Conservation (phyloP, 2,888 invertebrate species). For the Apodemia mormo region DNA sequence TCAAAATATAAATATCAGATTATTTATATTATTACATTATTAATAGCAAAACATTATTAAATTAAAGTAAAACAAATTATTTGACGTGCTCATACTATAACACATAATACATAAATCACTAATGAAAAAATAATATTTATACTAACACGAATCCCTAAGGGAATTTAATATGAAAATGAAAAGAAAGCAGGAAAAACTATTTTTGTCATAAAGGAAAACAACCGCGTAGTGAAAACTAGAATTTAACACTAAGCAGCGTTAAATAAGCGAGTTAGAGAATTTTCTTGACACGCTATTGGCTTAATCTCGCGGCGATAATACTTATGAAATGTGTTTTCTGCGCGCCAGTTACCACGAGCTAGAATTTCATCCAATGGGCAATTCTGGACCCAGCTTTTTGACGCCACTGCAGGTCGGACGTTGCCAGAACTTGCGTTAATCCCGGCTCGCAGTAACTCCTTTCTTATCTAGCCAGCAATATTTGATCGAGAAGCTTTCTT, state of each 20-base stretch:
- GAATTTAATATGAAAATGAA: no score
- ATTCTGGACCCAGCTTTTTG: conserved; percentile 22
- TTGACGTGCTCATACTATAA: no score
- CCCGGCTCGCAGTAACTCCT: background rate
- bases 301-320: conserved; percentile 16
- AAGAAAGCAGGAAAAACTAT: no score
- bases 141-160: no score
- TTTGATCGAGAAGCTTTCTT: background rate
- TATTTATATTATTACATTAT: no score
- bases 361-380: conserved; percentile 20
- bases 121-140: no score
- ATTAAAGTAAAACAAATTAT: no score
- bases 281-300: background rate
- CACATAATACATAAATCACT: no score
- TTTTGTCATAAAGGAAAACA: no score
- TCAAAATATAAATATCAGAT: no score
- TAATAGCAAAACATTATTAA: no score
- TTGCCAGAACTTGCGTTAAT: conserved; percentile 20
- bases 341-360: conserved; percentile 17
- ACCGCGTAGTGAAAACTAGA: no score
- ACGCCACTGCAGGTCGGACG: conserved; percentile 24
- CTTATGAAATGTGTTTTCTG: conserved; percentile 9
- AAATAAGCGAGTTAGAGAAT: conserved; percentile 4
- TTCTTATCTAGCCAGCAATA: conserved; percentile 14
- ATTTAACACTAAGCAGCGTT: background rate